A percentile compares a stretch with the other conserved stretches of the same genome.
These are phyloP conservation scores for Oostethus manadensis DNA, from an alignment of 2,113 vertebrate genomes.

Conservation along the genomic window DNA sequence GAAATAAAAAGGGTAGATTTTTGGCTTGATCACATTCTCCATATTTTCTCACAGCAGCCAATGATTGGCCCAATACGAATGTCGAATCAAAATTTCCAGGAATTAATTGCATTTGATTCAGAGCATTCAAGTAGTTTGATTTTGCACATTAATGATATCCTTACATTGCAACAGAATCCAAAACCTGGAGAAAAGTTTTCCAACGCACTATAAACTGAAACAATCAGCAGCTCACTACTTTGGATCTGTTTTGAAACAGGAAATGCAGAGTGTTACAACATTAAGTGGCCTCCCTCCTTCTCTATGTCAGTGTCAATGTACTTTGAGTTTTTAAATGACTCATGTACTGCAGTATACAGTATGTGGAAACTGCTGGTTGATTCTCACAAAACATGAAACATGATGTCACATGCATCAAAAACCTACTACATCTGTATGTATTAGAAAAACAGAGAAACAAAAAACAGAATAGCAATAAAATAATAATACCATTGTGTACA, in stretches of 20 bases:
- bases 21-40: conserved; percentile 15
- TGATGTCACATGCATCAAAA: background rate
- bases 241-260: conserved; percentile 88
- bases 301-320: conserved; percentile 14
- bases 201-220: conserved; percentile 84
- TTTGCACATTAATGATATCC: conserved; percentile 72
- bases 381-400: background rate
- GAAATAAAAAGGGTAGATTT: conserved; percentile 12
- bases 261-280: conserved; percentile 50
- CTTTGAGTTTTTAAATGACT: conserved; percentile 2
- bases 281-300: conserved; percentile 19
- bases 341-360: background rate
- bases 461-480: background rate
- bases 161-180: conserved; percentile 85
- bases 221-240: conserved; percentile 88
- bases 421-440: background rate
- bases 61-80: conserved; percentile 24
- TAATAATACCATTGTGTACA: too few species aligned
- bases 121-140: conserved; percentile 66
- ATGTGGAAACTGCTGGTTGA: background rate
- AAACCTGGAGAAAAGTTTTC: conserved; percentile 82
- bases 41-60: conserved; percentile 17
- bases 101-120: conserved; percentile 65
- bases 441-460: background rate
- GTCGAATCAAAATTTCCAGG: conserved; percentile 37